Percentiles rank a stretch among this genome's conserved stretches.
Evolutionary conservation across 2,888 invertebrate species (phyloP).

Genomic region (Megamerina dolium): DNA sequence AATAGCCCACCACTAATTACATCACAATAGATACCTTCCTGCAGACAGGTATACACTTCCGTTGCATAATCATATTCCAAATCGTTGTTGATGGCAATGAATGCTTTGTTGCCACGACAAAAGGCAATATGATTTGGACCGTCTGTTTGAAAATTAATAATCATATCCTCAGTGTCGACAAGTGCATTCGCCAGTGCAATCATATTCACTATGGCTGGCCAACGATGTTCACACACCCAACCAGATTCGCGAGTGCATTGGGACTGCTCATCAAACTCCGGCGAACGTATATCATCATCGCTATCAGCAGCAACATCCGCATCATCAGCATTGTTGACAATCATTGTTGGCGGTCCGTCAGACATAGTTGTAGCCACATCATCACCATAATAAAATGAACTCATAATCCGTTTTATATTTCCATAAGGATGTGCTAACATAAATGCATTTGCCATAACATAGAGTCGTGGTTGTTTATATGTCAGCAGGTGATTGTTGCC

Average conservation of each 20-base stretch:
- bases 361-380: constrained; percentile 51
- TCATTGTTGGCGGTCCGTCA: constrained; percentile 60
- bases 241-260: constrained; percentile 61
- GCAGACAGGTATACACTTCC: constrained; percentile 64
- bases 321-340: not conserved
- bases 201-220: constrained; percentile 73
- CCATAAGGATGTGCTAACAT: constrained; percentile 82
- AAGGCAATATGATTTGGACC: constrained; percentile 75
- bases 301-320: not conserved
- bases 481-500: constrained; percentile 18
- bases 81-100: constrained; percentile 63
- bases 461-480: constrained; percentile 17
- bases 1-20: constrained; percentile 24
- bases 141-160: constrained; percentile 73
- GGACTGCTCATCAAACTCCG: constrained; percentile 57
- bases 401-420: constrained; percentile 67
- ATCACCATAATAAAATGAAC: constrained; percentile 63
- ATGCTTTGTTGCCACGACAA: constrained; percentile 68
- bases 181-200: constrained; percentile 65
- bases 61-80: constrained; percentile 53
- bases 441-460: constrained; percentile 49
- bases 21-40: constrained; percentile 75
- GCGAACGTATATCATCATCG: constrained; percentile 30
- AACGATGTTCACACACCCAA: constrained; percentile 78
- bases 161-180: constrained; percentile 50